Conservation (phyloP, 2,797 vertebrate genomes). For the Denticeps clupeoides region DNA sequence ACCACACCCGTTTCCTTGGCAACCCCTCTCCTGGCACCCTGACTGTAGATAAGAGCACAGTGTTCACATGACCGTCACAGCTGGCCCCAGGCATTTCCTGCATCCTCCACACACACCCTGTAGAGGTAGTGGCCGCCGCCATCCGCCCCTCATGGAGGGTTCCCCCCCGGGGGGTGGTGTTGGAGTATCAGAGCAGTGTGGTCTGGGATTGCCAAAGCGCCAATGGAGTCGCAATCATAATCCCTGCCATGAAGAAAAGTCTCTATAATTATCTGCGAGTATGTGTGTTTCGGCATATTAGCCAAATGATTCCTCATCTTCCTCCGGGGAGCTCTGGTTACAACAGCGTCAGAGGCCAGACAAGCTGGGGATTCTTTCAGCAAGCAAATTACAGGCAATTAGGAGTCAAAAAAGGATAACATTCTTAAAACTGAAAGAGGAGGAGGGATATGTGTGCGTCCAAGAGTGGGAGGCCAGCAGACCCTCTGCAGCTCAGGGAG, state of each 20-base stretch:
- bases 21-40: neutral
- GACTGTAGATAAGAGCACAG: neutral
- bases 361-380: conserved; percentile 52
- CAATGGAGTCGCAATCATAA: neutral
- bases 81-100: neutral
- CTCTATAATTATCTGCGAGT: conserved; percentile 20
- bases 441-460: conserved; percentile 15
- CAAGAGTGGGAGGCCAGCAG: conserved; percentile 10
- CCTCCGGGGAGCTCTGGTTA: conserved; percentile 54
- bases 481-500: neutral
- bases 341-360: conserved; percentile 47
- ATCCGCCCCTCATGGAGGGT: neutral
- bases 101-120: neutral
- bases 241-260: neutral
- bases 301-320: conserved; percentile 32
- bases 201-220: neutral
- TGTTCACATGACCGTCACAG: neutral
- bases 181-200: neutral
- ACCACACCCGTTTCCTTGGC: neutral
- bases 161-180: conserved; percentile 1
- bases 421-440: conserved; percentile 49
- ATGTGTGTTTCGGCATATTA: conserved; percentile 29
- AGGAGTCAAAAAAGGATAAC: conserved; percentile 60
- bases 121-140: conserved; percentile 8
- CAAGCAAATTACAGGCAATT: conserved; percentile 62